Evolutionary conservation across 2,113 vertebrate genomes (phyloP), one percentile per base, ranked within the genome.

Genomic region (Tachycineta bicolor): DNA sequence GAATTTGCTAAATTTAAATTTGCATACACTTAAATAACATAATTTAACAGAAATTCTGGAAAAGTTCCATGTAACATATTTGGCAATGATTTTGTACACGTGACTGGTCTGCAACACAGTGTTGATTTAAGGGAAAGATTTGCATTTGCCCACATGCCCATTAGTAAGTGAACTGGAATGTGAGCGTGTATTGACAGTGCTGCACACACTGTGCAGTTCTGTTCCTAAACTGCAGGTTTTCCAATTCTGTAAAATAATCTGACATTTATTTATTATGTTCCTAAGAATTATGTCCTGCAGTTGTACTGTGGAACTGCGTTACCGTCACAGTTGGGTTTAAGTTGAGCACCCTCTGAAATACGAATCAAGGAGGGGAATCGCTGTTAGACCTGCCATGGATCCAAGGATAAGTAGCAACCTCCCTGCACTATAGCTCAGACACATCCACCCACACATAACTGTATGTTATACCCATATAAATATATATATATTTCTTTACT

Each of bases 31-130:
- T 71, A 70, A 87, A 78, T 41, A 68, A 21, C 34, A 59, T 77
- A 84, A 89, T 94, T 92, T 96, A 92, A 80, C 52, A 81, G 92
- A 83, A 93, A 58, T 62, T 26, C 69, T 95, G 94, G 94, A 87
- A 63, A 63, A 88, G 69, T 76, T 94, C 91, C 80, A 71, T 46
- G 12, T 78, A 83, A 58, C 65, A 25, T 83, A 87, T 90, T 95
- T 96, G 90, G 82, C 79, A 93, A 31, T 69, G 60, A 33, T 73
- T 80, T 87, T 86, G 44, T 69, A 34, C n/a, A n/a, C 68, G 49
- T 43, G 1, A 55, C 87, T 91, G 77, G 41, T 62, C 69, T 81
- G 63, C 49, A 74, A 14, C 41, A 39, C 9, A 23, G 39, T 73
- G 64, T 58, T 94, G 91, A 50, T 52, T 88, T 93, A 87, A 55